Evolutionary conservation across 2,113 vertebrate genomes (phyloP), one percentile per base, ranked within the genome.

Genomic region (Gila orcuttii): DNA sequence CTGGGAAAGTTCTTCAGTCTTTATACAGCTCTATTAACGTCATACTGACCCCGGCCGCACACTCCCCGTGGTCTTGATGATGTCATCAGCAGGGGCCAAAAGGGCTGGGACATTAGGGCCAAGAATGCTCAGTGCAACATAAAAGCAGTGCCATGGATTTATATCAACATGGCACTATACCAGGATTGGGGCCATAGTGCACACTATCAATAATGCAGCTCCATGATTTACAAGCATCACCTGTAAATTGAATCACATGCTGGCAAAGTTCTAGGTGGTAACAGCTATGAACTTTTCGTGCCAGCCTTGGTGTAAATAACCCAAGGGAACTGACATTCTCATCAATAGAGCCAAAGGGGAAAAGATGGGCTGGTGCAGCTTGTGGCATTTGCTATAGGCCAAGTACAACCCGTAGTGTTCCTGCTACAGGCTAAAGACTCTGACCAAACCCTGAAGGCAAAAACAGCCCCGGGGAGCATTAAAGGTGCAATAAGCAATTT

Each of bases 1-100:
- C 89, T 90, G 89, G 86, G 86, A 90, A 88, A 25, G 50, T 74
- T 82, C 80, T 81, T 52, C 17, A 15, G 74, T 85, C 79, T 85
- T 86, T 64, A 87, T 83, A 82, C 25, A 13, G 17, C 39, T 52
- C 76, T 36, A 74, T 74, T 60, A 84, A 69, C 77, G 66, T 86
- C 87, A 84, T 10, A n/a, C 79, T 75, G 60, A 84, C 80, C 76
- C 23, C 4, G 19, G 60, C 77, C 25, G 13, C 55, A 21, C 10
- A 28, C 69, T 81, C 74, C 85, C 85, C 59, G 33, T 87, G 86
- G 84, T 47, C 62, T 50, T 36, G 15, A 68, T 87, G 84, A 89
- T 87, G 82, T 87, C 88, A 88, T 75, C 69, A 23, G 39, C 74
- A 64, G 9, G 52, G 82, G 47, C 79, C 82, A 74, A 82, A 83